Evolutionary conservation across 2,888 invertebrate genomes (phyloP), one percentile per base, ranked within the genome.

Genomic region (Lasioglossum villosulum): DNA sequence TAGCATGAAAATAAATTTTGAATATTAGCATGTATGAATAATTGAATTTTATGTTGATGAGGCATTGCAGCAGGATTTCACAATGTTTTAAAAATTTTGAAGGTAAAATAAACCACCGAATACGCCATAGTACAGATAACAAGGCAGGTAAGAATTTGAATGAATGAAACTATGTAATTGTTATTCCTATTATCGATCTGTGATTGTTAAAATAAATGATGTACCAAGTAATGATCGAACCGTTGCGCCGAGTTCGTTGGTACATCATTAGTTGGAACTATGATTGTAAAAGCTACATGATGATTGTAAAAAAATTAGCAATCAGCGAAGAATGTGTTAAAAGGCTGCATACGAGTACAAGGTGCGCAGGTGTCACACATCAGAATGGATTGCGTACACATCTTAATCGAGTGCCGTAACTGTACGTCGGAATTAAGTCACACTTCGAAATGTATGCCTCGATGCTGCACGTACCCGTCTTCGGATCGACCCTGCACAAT

Each of bases 401-500:
- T 23, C 52, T 76, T 82, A 82, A 84, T 84, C 27, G 63, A 39
- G 12, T n/a, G 77, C 48, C 23, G 59, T 84, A 78, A 84, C 70
- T 71, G 77, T 63, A 63, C 23, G 80, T 59, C 4, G n/a, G 45
- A 82, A 82, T 71, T 63, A 52, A 82, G 48, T 70, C 70, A 42
- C 63, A 42, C 52, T 16, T 48, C 14, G 39, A 76, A 83, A 83
- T 68, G 72, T 76, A 73, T 70, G 73, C 30, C 73, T 77, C 74
- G 68, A 34, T 71, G 39, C 14, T 66, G 70, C 48, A 79, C 63
- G 59, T 72, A 71, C 23, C 14, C 5, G 66, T 63, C 56, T 75
- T 78, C 83, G 80, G 77, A 87, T 87, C 70, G 75, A 59, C 66
- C 63, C 82, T 74, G 80, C 66, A 63, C 84, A 78, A 86, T 83